Evolutionary conservation across 2,113 vertebrate species (phyloP).

Genomic region (Syrmaticus mikado): DNA sequence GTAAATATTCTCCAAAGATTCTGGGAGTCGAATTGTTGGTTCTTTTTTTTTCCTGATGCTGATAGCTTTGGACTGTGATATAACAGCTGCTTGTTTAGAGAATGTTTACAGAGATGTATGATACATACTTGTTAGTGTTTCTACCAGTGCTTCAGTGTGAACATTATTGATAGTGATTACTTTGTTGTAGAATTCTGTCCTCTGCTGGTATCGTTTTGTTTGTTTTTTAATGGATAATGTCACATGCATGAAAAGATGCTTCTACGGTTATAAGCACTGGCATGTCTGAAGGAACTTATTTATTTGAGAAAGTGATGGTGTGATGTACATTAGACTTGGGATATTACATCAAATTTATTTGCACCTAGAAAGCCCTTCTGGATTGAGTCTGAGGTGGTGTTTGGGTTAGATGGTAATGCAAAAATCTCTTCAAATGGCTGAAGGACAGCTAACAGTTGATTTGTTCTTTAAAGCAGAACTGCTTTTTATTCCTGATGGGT

Average conservation of each 20-base stretch:
- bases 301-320: slow-evolving; percentile 12
- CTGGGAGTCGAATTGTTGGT: background rate
- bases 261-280: background rate
- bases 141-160: background rate
- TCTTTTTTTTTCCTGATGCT: slow-evolving; percentile 9
- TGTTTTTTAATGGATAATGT: background rate
- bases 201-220: slow-evolving; percentile 60
- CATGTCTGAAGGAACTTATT: slow-evolving; percentile 9
- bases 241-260: slow-evolving; percentile 7
- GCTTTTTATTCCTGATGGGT: background rate
- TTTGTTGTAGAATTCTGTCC: slow-evolving; percentile 57
- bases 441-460: background rate
- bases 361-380: background rate
- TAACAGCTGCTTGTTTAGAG: slow-evolving; percentile 28
- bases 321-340: background rate
- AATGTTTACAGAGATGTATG: background rate
- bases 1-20: slow-evolving; percentile 10
- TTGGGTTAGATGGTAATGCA: slow-evolving; percentile 11
- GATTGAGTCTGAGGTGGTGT: slow-evolving; percentile 5
- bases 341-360: background rate
- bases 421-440: slow-evolving; percentile 11
- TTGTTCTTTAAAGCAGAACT: background rate
- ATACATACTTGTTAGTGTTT: background rate
- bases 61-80: slow-evolving; percentile 10
- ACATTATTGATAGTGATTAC: background rate